Evolutionary conservation across 2,888 invertebrate genomes (phyloP).

Genomic region (Crematogaster levior): DNA sequence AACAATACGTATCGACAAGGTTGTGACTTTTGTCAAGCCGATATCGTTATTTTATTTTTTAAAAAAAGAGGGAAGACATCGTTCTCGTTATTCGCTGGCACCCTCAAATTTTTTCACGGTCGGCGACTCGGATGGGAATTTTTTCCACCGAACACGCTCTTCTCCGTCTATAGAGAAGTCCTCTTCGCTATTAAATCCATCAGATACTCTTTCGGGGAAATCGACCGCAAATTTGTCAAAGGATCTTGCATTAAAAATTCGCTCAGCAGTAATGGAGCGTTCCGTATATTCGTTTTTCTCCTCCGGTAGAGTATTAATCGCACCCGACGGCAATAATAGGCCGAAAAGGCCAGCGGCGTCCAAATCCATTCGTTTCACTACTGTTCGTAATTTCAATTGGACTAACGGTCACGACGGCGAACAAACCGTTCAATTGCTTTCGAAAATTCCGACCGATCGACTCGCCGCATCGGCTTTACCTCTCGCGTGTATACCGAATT

Average conservation of each 20-base stretch:
- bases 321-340: conserved; percentile 21
- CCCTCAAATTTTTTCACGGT: conserved; percentile 31
- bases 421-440: conserved; percentile 43
- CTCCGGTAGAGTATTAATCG: conserved; percentile 28
- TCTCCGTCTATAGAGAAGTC: conserved; percentile 22
- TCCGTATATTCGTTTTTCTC: conserved; percentile 14
- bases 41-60: conserved; percentile 56
- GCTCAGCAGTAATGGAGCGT: conserved; percentile 37
- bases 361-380: conserved; percentile 30
- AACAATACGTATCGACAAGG: not conserved
- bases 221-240: conserved; percentile 54
- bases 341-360: conserved; percentile 16
- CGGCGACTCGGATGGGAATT: not conserved
- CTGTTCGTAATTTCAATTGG: conserved; percentile 31
- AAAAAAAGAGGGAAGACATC: not conserved
- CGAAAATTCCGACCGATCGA: conserved; percentile 30
- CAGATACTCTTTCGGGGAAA: conserved; percentile 32
- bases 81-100: conserved; percentile 31
- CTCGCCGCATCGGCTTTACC: conserved; percentile 19
- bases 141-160: conserved; percentile 37
- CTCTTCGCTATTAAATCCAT: conserved; percentile 29
- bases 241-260: conserved; percentile 42
- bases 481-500: not conserved
- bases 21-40: conserved; percentile 42
- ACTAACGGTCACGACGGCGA: conserved; percentile 28